phyloP scores from a whole-genome alignment of 2,113 vertebrate genomes.

The Rhipidura dahli region DNA sequence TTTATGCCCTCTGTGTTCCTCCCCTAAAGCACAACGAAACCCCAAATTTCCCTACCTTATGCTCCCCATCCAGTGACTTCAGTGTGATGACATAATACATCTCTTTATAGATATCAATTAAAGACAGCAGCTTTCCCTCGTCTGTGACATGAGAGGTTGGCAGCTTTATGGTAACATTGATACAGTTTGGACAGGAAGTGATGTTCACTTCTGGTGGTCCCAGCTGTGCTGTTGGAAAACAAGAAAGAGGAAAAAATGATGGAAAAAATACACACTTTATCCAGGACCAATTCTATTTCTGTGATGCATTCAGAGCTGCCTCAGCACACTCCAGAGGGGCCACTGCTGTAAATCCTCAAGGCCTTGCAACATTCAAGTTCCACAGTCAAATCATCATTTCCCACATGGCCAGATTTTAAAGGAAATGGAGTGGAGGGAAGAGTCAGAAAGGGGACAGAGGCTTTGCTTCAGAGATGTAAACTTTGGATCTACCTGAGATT shows the following conservation, averaged over 20 bases:
- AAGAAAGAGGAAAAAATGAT: background rate
- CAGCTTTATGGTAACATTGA: conserved; percentile 58
- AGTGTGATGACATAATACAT: conserved; percentile 31
- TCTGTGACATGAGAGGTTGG: background rate
- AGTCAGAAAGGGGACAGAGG: background rate
- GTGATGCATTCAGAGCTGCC: background rate
- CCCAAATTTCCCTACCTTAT: background rate
- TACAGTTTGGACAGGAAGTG: conserved; percentile 9
- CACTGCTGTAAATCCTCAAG: background rate
- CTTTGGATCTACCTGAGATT: background rate
- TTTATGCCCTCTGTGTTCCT: background rate
- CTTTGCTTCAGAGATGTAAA: background rate
- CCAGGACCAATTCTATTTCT: background rate
- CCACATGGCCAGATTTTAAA: background rate
- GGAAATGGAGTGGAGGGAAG: background rate
- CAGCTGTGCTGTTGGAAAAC: conserved; percentile 25
- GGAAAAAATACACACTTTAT: background rate
- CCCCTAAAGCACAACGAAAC: background rate
- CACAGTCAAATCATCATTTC: background rate
- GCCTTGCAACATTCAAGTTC: background rate
- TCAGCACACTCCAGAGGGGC: background rate
- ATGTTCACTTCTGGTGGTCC: conserved; percentile 65
- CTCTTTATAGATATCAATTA: background rate
- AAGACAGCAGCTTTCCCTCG: background rate
- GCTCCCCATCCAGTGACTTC: background rate